A percentile compares a stretch with the other conserved stretches of the same genome.
Conservation (phyloP, 2,113 vertebrate species). For the Neofelis nebulosa region DNA sequence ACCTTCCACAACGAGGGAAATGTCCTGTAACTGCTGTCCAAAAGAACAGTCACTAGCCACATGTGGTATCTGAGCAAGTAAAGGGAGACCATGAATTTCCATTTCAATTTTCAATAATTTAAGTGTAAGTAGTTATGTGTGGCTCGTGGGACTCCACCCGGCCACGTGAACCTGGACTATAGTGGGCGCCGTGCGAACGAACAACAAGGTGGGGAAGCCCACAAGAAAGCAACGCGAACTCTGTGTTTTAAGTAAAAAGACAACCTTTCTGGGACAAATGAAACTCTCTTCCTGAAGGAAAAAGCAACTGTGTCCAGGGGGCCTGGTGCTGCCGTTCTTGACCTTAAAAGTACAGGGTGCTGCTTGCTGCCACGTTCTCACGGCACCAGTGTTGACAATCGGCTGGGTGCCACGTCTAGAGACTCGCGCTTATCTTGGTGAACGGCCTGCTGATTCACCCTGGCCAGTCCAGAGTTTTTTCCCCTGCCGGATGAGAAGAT, state of each 20-base stretch:
- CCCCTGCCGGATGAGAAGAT: background rate
- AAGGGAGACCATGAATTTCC: background rate
- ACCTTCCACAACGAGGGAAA: background rate
- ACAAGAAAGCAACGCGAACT: background rate
- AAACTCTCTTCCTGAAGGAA: background rate
- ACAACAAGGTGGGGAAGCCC: background rate
- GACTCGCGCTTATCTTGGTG: background rate
- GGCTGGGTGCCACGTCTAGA: fast-evolving
- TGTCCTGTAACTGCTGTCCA: fast-evolving
- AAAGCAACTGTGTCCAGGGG: background rate
- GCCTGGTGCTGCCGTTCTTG: background rate
- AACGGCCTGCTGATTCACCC: background rate
- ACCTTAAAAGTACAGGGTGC: conserved; percentile 3
- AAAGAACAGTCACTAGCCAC: background rate
- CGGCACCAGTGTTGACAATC: fast-evolving
- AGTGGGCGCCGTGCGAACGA: background rate
- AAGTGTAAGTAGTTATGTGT: background rate
- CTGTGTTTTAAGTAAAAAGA: background rate
- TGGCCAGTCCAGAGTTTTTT: background rate
- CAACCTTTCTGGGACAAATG: background rate
- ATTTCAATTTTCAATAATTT: background rate
- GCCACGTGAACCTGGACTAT: background rate
- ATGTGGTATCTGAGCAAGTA: background rate
- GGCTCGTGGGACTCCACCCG: background rate
- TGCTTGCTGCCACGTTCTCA: background rate